Percentiles rank a stretch among this genome's conserved stretches.
phyloP scores from a whole-genome alignment of 2,113 vertebrate genomes.

The Grallaria varia region DNA sequence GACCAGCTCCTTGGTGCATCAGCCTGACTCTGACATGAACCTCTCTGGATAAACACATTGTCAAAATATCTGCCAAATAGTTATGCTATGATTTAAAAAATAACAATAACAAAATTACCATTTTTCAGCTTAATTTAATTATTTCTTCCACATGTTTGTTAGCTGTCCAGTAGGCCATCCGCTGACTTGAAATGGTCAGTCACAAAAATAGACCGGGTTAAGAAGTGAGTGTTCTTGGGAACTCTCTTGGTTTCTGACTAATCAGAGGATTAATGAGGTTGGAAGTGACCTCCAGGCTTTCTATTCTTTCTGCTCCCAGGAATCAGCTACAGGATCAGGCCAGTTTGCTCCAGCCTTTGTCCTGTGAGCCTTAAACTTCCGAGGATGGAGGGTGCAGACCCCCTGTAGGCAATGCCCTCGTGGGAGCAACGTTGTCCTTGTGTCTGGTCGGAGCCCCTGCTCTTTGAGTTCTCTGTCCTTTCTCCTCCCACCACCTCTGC shows the following conservation, averaged over 20 bases:
- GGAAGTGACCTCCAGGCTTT: background rate
- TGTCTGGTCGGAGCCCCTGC: background rate
- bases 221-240: background rate
- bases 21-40: background rate
- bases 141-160: background rate
- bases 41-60: background rate
- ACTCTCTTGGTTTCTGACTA: background rate
- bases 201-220: background rate
- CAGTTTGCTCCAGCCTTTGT: background rate
- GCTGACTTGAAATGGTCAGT: background rate
- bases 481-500: accelerated
- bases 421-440: background rate
- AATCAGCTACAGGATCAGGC: background rate
- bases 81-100: background rate
- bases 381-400: background rate
- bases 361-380: background rate
- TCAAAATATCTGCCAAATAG: background rate
- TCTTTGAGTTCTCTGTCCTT: background rate
- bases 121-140: background rate
- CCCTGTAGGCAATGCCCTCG: background rate
- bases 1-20: background rate
- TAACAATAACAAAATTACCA: too few species aligned
- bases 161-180: background rate
- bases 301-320: background rate
- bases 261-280: background rate